phyloP scores from a whole-genome alignment of 2,113 vertebrate genomes.

The Puffinus mauretanicus region DNA sequence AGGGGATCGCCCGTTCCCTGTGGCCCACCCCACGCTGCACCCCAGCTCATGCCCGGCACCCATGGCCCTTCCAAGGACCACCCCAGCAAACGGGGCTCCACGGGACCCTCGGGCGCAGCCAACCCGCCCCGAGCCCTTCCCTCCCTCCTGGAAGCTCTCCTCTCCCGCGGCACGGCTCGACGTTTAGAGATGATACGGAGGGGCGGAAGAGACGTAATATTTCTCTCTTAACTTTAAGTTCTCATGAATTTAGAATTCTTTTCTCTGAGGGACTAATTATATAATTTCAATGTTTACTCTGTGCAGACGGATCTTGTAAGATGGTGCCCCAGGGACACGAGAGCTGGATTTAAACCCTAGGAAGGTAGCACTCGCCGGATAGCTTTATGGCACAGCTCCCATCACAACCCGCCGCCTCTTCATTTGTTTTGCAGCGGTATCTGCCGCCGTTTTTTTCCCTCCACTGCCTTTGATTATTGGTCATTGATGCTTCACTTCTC shows the following conservation, averaged over 20 bases:
- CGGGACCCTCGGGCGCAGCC: accelerated
- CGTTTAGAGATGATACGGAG: not conserved
- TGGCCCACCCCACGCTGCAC: not conserved
- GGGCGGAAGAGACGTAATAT: not conserved
- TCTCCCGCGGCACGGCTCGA: accelerated
- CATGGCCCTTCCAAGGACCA: accelerated
- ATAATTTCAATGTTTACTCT: conserved; percentile 65
- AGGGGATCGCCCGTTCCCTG: accelerated
- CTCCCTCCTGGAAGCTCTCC: not conserved
- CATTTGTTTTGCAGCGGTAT: not conserved
- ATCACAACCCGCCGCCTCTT: not conserved
- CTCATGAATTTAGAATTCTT: conserved; percentile 38
- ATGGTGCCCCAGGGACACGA: conserved; percentile 18
- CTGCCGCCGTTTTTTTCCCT: not conserved
- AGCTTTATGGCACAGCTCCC: not conserved
- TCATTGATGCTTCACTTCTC: not conserved
- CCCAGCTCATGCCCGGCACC: not conserved
- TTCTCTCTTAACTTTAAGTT: conserved; percentile 46
- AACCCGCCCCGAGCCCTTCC: not conserved
- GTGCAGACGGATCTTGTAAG: conserved; percentile 34
- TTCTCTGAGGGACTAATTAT: conserved; percentile 60
- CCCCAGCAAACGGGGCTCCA: not conserved
- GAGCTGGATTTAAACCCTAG: conserved; percentile 29
- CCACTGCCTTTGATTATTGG: not conserved
- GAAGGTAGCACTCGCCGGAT: conserved; percentile 9